Base-by-base conservation (phyloP, 2,113 vertebrate genomes). In the Corythornis cristatus region DNA sequence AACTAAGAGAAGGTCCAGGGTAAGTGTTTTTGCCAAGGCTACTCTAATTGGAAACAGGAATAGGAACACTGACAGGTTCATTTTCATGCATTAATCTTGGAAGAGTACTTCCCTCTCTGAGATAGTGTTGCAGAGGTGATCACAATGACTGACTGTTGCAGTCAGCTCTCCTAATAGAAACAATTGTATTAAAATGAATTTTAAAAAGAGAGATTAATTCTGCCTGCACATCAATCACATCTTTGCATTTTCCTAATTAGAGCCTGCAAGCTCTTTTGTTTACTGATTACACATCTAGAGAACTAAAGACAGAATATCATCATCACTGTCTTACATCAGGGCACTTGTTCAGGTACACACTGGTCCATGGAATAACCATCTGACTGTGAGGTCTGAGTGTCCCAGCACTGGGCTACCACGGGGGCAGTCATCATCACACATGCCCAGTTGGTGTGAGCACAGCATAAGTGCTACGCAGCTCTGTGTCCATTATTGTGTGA, bases 161-260 rank as follows among this genome's bases (percentile, higher is more conserved):
- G 43, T 51, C 58, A 79, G 33, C 62, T 54, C 28, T 84, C 57
- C 56, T 58, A 87, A 88, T 3, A n/a, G 65, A 72, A 94, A 77
- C 9, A 78, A 79, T 1, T 67, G 10, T 23, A 76, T 79, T 62
- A 73, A 85, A 82, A 71, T 35, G 20, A 89, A 89, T 84, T 66
- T 31, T n/a, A 22, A 3, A 86, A 90, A 13, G 60, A 77, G 61
- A 75, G 75, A 95, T 80, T 71, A 91, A 93, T 73, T 90, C 80
- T 76, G 19, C 35, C 25, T 64, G 62, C 17, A 54, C 37, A 75
- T 64, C 43, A 68, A 35, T 72, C 86, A 42, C 31, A 54, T 62
- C 42, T 90, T 50, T 22, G 21, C 19, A 29, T 87, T 88, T 76
- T 66, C 45, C 64, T 80, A 56, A 83, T 86, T n/a, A 45, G 29